Conservation (phyloP, 2,797 vertebrate species). For the Pristis pectinata region DNA sequence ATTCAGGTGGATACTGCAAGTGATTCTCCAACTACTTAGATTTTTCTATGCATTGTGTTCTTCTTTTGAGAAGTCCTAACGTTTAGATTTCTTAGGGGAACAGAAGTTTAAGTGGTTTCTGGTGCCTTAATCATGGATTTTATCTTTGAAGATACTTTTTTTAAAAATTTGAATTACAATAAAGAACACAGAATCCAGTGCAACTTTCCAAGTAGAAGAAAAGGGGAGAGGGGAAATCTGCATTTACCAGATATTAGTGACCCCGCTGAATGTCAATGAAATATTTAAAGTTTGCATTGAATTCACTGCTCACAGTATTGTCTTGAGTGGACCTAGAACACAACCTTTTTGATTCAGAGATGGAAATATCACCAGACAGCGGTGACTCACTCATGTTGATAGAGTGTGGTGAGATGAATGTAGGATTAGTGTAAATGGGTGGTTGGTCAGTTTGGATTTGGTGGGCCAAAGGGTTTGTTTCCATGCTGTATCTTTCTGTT, state of each 20-base stretch:
- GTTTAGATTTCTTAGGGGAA: not conserved
- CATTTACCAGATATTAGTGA: not conserved
- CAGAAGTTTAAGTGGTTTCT: not conserved
- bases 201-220: not conserved
- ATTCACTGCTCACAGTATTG: not conserved
- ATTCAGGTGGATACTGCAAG: not conserved
- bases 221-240: not conserved
- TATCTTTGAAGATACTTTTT: not conserved
- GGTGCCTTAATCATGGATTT: not conserved
- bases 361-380: not conserved
- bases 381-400: not conserved
- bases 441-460: too few relatives aligned
- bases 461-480: too few relatives aligned
- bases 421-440: too few relatives aligned
- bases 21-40: not conserved
- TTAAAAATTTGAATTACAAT: not conserved
- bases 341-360: not conserved
- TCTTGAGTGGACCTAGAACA: not conserved
- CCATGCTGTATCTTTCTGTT: too few relatives aligned
- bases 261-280: not conserved
- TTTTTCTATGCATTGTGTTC: not conserved
- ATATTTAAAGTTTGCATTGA: not conserved
- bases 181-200: not conserved
- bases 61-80: not conserved
- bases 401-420: too few relatives aligned